phyloP scores from a whole-genome alignment of 2,113 vertebrate species.

The Manacus vitellinus region DNA sequence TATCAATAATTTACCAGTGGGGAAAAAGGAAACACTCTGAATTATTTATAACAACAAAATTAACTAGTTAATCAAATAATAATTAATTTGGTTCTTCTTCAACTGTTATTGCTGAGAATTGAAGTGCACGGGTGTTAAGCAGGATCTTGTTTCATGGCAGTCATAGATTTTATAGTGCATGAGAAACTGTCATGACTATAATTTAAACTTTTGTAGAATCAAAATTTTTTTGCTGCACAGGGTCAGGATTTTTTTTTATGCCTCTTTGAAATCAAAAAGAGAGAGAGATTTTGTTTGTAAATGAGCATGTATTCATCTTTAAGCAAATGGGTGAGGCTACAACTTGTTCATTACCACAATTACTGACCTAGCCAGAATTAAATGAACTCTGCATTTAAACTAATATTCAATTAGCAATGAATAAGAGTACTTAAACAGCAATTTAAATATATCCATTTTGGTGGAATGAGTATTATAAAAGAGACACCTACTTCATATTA shows the following conservation, averaged over 20 bases:
- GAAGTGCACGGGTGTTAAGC: background rate
- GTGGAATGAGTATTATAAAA: background rate
- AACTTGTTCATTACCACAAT: conserved; percentile 42
- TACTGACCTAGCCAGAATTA: conserved; percentile 38
- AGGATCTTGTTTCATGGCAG: background rate
- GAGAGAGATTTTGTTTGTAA: background rate
- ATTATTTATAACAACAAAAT: conserved; percentile 47
- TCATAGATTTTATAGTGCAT: background rate
- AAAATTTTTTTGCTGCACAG: conserved; percentile 19
- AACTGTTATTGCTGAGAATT: conserved; percentile 24
- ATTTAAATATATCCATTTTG: conserved; percentile 57
- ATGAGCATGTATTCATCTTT: conserved; percentile 16
- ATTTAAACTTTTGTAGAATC: background rate
- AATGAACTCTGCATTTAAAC: conserved; percentile 36
- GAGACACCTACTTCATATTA: conserved; percentile 11
- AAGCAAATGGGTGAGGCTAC: background rate
- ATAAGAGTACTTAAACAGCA: background rate
- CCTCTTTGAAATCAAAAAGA: background rate
- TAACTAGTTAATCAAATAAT: conserved; percentile 57
- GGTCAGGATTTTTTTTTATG: background rate
- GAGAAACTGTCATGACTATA: conserved; percentile 5
- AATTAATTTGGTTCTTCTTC: conserved; percentile 40
- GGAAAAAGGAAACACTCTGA: background rate
- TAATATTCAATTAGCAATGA: background rate
- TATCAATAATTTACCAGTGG: conserved; percentile 27